Base-by-base conservation (phyloP, 2,113 vertebrate species). In the Lagopus muta region DNA sequence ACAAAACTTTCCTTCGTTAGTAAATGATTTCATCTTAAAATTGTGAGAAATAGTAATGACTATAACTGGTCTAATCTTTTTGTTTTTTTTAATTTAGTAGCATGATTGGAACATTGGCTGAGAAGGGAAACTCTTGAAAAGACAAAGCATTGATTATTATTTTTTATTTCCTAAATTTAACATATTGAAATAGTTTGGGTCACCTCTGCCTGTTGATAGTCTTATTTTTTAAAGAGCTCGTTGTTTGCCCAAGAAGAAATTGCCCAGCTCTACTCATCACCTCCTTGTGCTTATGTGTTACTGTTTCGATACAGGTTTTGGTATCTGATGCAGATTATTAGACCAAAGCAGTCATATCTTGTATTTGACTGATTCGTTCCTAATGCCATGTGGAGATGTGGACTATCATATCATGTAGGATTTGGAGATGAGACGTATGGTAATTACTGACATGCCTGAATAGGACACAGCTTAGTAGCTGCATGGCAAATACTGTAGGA, bases 401-500 rank as follows among this genome's bases (percentile, higher is more conserved):
- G 65, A n/a, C 93, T 45, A 27, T 43, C 67, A 24, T n/a, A 47
- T 82, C 74, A 42, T 71, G 75, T 55, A 90, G 67, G 57, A 84
- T 72, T 72, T 94, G 83, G 38, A 8, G 54, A 78, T 84, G 77
- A 94, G 25, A 36, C 58, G 42, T 96, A 70, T 47, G 90, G 73
- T 92, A 75, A 85, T 71, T 32, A 82, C 91, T 67, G 73, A 50
- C 62, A 38, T 82, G 60, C 77, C 69, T 85, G 79, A 67, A 70
- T 8, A 88, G 82, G 84, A 75, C 89, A 86, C 69, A 89, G 62
- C 50, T 52, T 48, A 83, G 21, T n/a, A 65, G 69, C 61, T 92
- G 90, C 84, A 72, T 95, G 95, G 81, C 42, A 52, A 95, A 91
- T 80, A 47, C 62, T 70, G 82, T 32, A 85, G 72, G 64, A 94